Conservation (phyloP, 2,888 invertebrate species). For the Coelinius sp. region DNA sequence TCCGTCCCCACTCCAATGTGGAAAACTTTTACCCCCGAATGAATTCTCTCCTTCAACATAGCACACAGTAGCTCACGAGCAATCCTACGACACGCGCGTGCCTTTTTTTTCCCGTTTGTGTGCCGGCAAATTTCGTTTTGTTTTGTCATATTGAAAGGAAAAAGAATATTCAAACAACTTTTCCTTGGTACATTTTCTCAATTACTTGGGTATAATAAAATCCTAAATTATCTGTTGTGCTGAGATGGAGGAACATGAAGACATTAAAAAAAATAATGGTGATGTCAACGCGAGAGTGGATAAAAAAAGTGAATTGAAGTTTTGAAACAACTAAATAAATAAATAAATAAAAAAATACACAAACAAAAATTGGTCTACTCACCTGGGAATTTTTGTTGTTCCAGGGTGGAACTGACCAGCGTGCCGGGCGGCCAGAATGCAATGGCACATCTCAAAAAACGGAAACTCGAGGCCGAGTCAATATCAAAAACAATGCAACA, state of each 20-base stretch:
- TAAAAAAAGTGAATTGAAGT: constrained; percentile 38
- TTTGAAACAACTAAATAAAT: constrained; percentile 31
- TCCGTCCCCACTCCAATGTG: constrained; percentile 40
- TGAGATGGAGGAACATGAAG: constrained; percentile 24
- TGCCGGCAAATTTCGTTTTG: background rate
- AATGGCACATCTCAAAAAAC: constrained; percentile 79
- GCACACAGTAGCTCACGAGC: constrained; percentile 70
- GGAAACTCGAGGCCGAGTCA: constrained; percentile 77
- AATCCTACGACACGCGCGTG: constrained; percentile 60
- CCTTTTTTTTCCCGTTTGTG: constrained; percentile 23
- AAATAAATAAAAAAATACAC: constrained; percentile 35
- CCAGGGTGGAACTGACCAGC: constrained; percentile 71
- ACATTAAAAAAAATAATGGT: background rate
- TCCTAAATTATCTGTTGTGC: constrained; percentile 21
- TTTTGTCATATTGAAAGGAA: constrained; percentile 19
- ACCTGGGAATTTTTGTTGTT: constrained; percentile 69
- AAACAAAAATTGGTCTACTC: constrained; percentile 33
- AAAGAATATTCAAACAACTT: constrained; percentile 5
- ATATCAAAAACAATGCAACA: constrained; percentile 62
- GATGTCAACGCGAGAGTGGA: constrained; percentile 27
- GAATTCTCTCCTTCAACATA: constrained; percentile 63
- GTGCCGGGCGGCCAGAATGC: constrained; percentile 75
- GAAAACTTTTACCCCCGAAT: constrained; percentile 57
- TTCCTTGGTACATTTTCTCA: constrained; percentile 3
- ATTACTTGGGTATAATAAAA: background rate